phyloP scores from a whole-genome alignment of 2,113 vertebrate genomes.

The Coreoperca whiteheadi region DNA sequence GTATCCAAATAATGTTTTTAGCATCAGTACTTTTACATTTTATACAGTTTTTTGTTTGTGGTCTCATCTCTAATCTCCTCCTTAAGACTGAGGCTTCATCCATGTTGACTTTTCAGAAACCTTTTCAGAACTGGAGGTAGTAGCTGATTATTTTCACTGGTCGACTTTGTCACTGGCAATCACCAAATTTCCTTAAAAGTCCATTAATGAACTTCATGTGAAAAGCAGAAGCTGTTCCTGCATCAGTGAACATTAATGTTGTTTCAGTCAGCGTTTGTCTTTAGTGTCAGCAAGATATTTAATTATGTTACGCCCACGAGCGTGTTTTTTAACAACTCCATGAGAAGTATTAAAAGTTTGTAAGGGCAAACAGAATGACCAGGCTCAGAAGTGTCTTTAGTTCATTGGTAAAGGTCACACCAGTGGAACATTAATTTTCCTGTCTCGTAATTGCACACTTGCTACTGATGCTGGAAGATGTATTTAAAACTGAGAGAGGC shows the following conservation, averaged over 20 bases:
- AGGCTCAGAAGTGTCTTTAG: conserved; percentile 28
- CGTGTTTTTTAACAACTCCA: conserved; percentile 1
- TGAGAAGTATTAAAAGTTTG: conserved; percentile 36
- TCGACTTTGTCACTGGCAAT: conserved; percentile 25
- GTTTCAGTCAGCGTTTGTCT: conserved; percentile 32
- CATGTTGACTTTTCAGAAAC: conserved; percentile 16
- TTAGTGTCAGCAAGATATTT: conserved; percentile 53
- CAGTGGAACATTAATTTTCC: conserved; percentile 27
- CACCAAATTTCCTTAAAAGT: conserved; percentile 7
- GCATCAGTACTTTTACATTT: neutral
- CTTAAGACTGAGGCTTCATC: neutral
- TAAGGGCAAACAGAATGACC: conserved; percentile 30
- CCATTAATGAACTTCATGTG: conserved; percentile 6
- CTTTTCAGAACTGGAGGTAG: conserved; percentile 3
- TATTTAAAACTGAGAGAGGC: conserved; percentile 25
- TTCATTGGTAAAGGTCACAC: conserved; percentile 39
- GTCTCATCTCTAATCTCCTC: conserved; percentile 18
- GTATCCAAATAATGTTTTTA: neutral
- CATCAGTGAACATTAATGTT: conserved; percentile 36
- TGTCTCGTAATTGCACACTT: neutral
- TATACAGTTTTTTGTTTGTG: neutral
- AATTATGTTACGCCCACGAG: conserved; percentile 53
- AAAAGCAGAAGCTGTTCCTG: conserved; percentile 39
- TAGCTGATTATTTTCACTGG: conserved; percentile 12
- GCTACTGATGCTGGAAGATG: conserved; percentile 3